These are phyloP conservation scores for Drosophila dunni DNA, from an alignment of 1,140 invertebrate species.

Conservation along the genomic window DNA sequence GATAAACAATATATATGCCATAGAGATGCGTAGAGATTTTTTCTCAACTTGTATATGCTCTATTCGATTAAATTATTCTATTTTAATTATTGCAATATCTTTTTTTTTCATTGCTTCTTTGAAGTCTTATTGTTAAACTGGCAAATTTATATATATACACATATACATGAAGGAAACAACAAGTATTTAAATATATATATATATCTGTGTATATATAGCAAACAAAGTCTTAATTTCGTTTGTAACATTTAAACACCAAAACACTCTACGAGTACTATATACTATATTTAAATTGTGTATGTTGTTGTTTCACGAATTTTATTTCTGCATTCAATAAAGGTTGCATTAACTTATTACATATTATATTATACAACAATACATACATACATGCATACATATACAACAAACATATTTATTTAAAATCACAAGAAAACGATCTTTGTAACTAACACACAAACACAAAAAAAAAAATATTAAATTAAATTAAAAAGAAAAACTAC, in stretches of 20 bases:
- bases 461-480: constrained; percentile 67
- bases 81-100: constrained; percentile 56
- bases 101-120: constrained; percentile 70
- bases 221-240: constrained; percentile 61
- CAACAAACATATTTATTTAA: constrained; percentile 69
- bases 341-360: constrained; percentile 78
- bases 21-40: constrained; percentile 61
- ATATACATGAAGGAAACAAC: constrained; percentile 42
- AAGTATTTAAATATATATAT: constrained; percentile 63
- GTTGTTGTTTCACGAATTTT: constrained; percentile 65
- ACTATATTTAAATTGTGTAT: constrained; percentile 29
- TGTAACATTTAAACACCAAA: constrained; percentile 56
- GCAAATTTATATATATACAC: constrained; percentile 32
- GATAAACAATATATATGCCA: constrained; percentile 49
- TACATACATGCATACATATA: constrained; percentile 53
- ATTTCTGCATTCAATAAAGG: constrained; percentile 59
- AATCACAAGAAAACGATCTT: constrained; percentile 41
- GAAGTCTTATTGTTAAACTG: constrained; percentile 64
- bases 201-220: constrained; percentile 58
- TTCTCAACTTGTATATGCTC: constrained; percentile 61
- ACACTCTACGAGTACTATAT: constrained; percentile 23
- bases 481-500: constrained; percentile 40
- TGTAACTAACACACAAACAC: constrained; percentile 34
- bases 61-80: constrained; percentile 55
- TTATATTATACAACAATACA: constrained; percentile 46